Base-by-base conservation (phyloP, 1,140 invertebrate species). In the Heterodera carotae region DNA sequence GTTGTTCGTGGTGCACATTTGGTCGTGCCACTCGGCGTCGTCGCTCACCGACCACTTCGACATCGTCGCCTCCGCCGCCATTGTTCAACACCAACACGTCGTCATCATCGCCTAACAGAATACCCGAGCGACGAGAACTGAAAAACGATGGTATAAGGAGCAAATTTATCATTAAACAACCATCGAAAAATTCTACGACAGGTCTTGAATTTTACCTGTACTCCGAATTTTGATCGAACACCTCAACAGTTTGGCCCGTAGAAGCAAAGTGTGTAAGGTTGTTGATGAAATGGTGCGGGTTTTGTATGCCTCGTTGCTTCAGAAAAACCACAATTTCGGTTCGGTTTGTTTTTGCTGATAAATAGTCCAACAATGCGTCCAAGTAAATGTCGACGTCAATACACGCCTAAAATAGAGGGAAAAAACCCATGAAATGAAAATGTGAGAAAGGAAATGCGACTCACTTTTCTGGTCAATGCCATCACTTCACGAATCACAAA, bases 161-260 rank as follows among this genome's bases (percentile, higher is more conserved):
- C 22, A 62, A 62, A 15, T 1, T 25, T 62, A 7, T n/a, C n/a
- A 1, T n/a, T 39, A 69, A 69, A 69, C 22, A 43, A 25, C 2
- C n/a, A 69, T 12, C 39, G n/a, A n/a, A n/a, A n/a, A n/a, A n/a
- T n/a, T n/a, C n/a, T n/a, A n/a, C n/a, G n/a, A n/a, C n/a, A n/a
- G n/a, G n/a, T n/a, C n/a, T n/a, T 43, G 4, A 69, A 6, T 69
- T 59, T 71, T 71, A 81, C 78, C 34, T 39, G 73, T 79, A 79
- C 43, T 79, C 78, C 15, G 78, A 80, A 48, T 79, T 79, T 59
- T 79, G 78, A 53, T 79, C 78, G 34, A 81, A 79, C 25, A 79
- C 78, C 29, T 33, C 64, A 27, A 79, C 53, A 12, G 78, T 60
- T 72, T 79, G 78, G 34, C 78, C 78, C 29, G 62, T 72, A 2